Conservation (phyloP, 2,888 invertebrate species). For the Schizotus pectinicornis region DNA sequence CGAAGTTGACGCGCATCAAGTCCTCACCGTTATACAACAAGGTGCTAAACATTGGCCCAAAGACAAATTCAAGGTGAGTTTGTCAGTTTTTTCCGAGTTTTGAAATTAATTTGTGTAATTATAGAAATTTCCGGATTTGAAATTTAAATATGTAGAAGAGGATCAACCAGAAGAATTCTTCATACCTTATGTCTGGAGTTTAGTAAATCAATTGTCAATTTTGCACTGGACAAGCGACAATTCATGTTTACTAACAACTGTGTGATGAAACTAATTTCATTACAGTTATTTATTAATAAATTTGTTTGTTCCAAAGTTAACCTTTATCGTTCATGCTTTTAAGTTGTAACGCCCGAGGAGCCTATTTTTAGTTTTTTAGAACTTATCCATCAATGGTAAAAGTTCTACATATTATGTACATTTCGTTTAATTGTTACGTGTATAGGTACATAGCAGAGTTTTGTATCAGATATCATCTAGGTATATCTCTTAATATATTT, state of each 20-base stretch:
- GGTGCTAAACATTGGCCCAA: slow-evolving; percentile 94
- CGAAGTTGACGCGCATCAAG: slow-evolving; percentile 85
- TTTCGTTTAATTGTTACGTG: too few species aligned
- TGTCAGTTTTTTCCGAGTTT: neutral
- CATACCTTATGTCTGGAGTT: slow-evolving; percentile 98
- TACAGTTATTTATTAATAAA: too few species aligned
- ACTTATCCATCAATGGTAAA: too few species aligned
- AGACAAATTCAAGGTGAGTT: slow-evolving; percentile 84
- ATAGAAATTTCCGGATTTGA: slow-evolving; percentile 97
- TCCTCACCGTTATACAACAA: slow-evolving; percentile 86
- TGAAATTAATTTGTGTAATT: slow-evolving; percentile 30
- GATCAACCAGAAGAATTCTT: slow-evolving; percentile 99
- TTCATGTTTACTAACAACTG: slow-evolving; percentile 36
- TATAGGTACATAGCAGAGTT: too few species aligned
- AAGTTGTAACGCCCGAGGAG: too few species aligned
- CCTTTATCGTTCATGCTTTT: too few species aligned
- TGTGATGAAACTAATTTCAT: slow-evolving; percentile 35
- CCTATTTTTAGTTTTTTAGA: too few species aligned
- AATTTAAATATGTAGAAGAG: slow-evolving; percentile 99
- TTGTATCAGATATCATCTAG: too few species aligned
- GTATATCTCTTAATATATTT: too few species aligned
- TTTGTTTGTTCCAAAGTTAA: too few species aligned
- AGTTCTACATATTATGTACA: too few species aligned
- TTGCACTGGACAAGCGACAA: slow-evolving; percentile 53
- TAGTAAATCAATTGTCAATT: slow-evolving; percentile 67